Evolutionary conservation across 2,888 invertebrate genomes (phyloP).

Genomic region (Drosophila barbarae): DNA sequence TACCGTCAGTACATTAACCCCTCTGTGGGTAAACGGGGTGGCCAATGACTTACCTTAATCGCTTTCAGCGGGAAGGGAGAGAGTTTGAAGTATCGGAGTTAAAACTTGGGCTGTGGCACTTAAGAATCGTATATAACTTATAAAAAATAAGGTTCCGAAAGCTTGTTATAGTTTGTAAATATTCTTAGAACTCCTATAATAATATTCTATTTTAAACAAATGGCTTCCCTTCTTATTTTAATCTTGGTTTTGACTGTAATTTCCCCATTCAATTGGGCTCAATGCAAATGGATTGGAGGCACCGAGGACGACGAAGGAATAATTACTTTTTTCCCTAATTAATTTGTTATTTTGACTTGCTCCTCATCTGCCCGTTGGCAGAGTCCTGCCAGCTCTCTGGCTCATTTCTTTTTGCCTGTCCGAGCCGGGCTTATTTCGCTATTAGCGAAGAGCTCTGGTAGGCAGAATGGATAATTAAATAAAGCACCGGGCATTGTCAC

Average conservation of each 20-base stretch:
- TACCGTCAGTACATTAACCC: conserved; percentile 18
- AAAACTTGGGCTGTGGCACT: background rate
- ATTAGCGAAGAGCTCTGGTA: conserved; percentile 51
- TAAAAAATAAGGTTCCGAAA: background rate
- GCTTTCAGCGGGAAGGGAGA: background rate
- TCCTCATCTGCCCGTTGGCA: conserved; percentile 42
- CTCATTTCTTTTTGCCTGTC: conserved; percentile 42
- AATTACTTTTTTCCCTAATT: conserved; percentile 79
- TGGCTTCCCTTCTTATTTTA: conserved; percentile 6
- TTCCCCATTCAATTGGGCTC: conserved; percentile 47
- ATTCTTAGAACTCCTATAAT: background rate
- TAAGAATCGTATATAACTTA: background rate
- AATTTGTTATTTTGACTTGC: conserved; percentile 77
- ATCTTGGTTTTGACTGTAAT: conserved; percentile 40
- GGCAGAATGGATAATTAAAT: conserved; percentile 67
- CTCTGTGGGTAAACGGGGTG: conserved; percentile 8
- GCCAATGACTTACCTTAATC: conserved; percentile 17
- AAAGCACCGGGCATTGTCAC: conserved; percentile 20
- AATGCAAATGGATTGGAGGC: conserved; percentile 38
- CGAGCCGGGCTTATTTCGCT: conserved; percentile 50
- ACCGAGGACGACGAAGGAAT: conserved; percentile 61
- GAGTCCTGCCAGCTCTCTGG: conserved; percentile 19
- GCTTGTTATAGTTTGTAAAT: background rate
- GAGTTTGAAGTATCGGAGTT: background rate
- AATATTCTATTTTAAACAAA: background rate